Evolutionary conservation across 2,797 vertebrate genomes (phyloP).

Genomic region (Picus viridis): DNA sequence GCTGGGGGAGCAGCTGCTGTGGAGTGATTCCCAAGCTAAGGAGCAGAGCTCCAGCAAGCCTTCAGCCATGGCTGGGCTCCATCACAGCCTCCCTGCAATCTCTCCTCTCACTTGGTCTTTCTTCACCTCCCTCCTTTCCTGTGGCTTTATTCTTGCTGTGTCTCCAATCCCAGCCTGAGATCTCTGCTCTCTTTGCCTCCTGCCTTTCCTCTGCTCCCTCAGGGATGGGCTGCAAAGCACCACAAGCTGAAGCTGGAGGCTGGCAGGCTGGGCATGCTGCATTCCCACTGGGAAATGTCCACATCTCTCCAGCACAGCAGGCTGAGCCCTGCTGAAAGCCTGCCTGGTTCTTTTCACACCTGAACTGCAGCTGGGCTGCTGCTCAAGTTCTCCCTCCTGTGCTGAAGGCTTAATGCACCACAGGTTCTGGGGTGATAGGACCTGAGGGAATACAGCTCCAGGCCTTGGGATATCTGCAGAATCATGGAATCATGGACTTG

Average conservation of each 20-base stretch:
- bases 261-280: neutral
- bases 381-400: neutral
- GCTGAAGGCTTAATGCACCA: neutral
- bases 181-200: neutral
- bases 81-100: neutral
- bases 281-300: neutral
- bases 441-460: rapidly evolving
- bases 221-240: neutral
- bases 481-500: too few species aligned
- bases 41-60: neutral
- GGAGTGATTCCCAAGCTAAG: neutral
- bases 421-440: rapidly evolving
- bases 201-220: neutral
- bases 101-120: neutral
- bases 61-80: neutral
- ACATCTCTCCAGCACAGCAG: rapidly evolving
- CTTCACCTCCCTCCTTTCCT: neutral
- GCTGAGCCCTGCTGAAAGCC: neutral
- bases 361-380: neutral
- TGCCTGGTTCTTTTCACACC: rapidly evolving
- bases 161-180: neutral
- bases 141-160: neutral
- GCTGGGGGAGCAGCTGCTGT: neutral
- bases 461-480: too few species aligned
- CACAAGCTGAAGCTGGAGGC: neutral